Conservation (phyloP, 2,113 vertebrate genomes). For the Toxotes chatareus region DNA sequence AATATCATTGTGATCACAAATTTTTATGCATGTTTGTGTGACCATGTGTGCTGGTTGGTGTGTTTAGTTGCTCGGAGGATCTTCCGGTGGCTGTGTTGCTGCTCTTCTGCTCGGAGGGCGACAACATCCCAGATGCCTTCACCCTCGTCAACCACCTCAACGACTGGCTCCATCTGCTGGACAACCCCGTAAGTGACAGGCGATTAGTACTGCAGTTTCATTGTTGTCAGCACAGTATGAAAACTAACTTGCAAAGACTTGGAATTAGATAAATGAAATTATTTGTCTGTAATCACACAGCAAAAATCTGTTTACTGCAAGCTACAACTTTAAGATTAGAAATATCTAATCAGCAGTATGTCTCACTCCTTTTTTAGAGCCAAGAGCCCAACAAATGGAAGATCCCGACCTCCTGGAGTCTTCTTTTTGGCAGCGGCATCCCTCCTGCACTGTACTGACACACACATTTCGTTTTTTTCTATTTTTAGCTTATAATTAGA, state of each 20-base stretch:
- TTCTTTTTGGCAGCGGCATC: constrained; percentile 93
- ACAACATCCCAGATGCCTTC: constrained; percentile 95
- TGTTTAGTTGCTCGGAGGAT: constrained; percentile 88
- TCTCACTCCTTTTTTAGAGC: constrained; percentile 56
- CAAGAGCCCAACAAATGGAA: constrained; percentile 86
- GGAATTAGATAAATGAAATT: not conserved
- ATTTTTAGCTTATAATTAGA: constrained; percentile 1
- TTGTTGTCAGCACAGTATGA: not conserved
- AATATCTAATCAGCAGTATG: not conserved
- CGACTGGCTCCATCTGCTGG: constrained; percentile 92
- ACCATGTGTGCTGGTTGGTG: not conserved
- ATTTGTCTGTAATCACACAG: not conserved
- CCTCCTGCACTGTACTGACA: constrained; percentile 93
- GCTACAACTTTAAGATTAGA: not conserved
- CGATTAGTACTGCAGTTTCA: not conserved
- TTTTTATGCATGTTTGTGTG: not conserved
- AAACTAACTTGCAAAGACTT: not conserved
- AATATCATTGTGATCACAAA: not conserved
- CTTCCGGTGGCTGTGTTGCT: constrained; percentile 91
- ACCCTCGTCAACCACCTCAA: constrained; percentile 91
- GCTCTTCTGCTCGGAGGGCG: constrained; percentile 97
- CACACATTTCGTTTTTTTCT: not conserved
- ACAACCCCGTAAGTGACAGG: constrained; percentile 85
- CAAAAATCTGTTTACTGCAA: not conserved
- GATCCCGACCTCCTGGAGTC: constrained; percentile 92